Percentiles rank a stretch among this genome's conserved stretches.
Evolutionary conservation across 2,888 invertebrate genomes (phyloP).

Genomic region (Dryobotodes eremita): DNA sequence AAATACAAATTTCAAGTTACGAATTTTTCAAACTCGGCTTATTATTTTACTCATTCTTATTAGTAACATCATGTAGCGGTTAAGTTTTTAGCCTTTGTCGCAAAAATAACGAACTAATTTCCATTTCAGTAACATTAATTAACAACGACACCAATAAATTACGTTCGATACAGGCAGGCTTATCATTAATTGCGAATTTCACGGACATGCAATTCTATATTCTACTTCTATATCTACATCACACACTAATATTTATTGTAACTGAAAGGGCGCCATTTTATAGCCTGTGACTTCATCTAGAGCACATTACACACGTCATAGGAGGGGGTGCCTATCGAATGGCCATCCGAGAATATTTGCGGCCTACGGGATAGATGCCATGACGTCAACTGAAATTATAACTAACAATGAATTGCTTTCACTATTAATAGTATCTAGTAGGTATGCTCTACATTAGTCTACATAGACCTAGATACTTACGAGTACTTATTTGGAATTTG

Average conservation of each 20-base stretch:
- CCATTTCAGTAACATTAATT: slow-evolving; percentile 43
- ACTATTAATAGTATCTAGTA: no score
- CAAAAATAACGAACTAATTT: slow-evolving; percentile 50
- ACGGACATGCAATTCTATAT: slow-evolving; percentile 7
- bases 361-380: slow-evolving; percentile 1
- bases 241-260: slow-evolving; percentile 8
- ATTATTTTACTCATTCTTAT: slow-evolving; percentile 10
- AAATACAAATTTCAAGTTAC: no score
- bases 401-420: not conserved
- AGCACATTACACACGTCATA: slow-evolving; percentile 34
- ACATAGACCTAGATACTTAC: not conserved
- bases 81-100: slow-evolving; percentile 7
- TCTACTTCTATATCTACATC: not conserved
- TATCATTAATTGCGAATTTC: slow-evolving; percentile 43
- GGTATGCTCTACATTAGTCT: not conserved
- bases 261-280: slow-evolving; percentile 16
- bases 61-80: slow-evolving; percentile 30
- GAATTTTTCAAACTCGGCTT: not conserved
- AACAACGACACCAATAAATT: slow-evolving; percentile 36
- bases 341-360: slow-evolving; percentile 1
- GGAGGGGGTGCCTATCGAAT: slow-evolving; percentile 21
- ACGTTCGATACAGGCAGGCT: slow-evolving; percentile 1
- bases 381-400: slow-evolving; percentile 30
- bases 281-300: slow-evolving; percentile 37
- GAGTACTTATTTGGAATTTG: not conserved